Evolutionary conservation across 1,140 invertebrate genomes (phyloP).

Genomic region (Drosophila bifasciata): DNA sequence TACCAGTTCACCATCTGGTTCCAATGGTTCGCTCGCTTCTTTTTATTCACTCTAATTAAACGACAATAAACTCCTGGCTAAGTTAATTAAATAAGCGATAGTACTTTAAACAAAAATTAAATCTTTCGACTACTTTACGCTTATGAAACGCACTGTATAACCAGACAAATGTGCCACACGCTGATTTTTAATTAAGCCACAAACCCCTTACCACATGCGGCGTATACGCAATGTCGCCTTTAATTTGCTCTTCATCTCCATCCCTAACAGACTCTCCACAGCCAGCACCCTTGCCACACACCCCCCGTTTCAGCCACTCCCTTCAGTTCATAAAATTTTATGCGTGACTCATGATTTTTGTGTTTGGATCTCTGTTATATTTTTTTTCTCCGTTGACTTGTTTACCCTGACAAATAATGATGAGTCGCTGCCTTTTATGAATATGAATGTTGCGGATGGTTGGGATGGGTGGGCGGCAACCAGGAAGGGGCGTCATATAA

Average conservation of each 20-base stretch:
- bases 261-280: neutral
- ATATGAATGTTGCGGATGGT: conserved; percentile 59
- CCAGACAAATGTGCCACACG: conserved; percentile 27
- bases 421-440: conserved; percentile 71
- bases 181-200: conserved; percentile 75
- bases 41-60: too few species aligned
- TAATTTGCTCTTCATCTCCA: conserved; percentile 7
- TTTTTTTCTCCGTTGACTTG: conserved; percentile 72
- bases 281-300: neutral
- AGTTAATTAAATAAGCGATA: too few species aligned
- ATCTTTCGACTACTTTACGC: neutral
- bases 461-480: neutral
- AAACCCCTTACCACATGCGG: conserved; percentile 32
- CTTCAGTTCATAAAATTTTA: conserved; percentile 74
- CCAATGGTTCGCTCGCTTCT: too few species aligned
- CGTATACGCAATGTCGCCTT: conserved; percentile 55
- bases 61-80: neutral
- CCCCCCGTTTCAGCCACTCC: neutral
- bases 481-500: conserved; percentile 14
- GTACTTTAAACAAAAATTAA: too few species aligned
- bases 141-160: conserved; percentile 13
- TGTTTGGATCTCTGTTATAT: conserved; percentile 16
- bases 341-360: conserved; percentile 68
- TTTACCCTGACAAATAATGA: conserved; percentile 73
- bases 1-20: too few species aligned